Evolutionary conservation across 2,797 vertebrate genomes (phyloP), one percentile per base, ranked within the genome.

Genomic region (Notolepis coatsorum): DNA sequence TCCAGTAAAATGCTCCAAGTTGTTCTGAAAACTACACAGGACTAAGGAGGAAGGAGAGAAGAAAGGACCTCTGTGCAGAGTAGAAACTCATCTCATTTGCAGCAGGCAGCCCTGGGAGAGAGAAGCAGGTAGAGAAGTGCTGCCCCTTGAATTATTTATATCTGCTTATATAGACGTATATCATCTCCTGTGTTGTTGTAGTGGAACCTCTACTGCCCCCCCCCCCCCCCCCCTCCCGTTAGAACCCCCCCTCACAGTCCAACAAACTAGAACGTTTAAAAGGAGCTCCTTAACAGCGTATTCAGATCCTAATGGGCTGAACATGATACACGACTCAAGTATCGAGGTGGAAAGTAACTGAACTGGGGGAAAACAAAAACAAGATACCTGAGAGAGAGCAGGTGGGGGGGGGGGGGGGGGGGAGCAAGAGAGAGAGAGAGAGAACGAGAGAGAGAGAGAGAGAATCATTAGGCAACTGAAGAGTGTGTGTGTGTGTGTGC

Each of bases 141-240:
- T 41, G 17, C 50, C 37, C 24, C 47, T 24, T 64, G 61, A 64
- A 64, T 64, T 47, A 64, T 64, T 64, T 27, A 64, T 47, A 20
- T 42, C 42, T 47, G 28, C 30, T 38, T n/a, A n/a, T n/a, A n/a
- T 38, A 64, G 42, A 43, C 51, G 55, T 37, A 35, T 20, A 63
- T 18, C n/a, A 23, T 46, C 51, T 64, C 51, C 61, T 23, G 9
- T 35, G 41, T 35, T 52, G 37, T 48, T 13, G 47, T 21, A n/a
- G 41, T 18, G 15, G n/a, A n/a, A 6, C 46, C 42, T 10, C 27
- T 27, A 39, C 50, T 28, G 24, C 49, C 28, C 2, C 15, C 38
- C 21, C 30, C 7, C 25, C 3, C 4, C 38, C 13, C n/a, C 20
- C 9, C 23, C 30, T 12, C 43, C 7, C 4, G 5, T 3, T 12